Evolutionary conservation across 1,140 invertebrate genomes (phyloP), one percentile per base, ranked within the genome.

Genomic region (Eubasilissa regina): DNA sequence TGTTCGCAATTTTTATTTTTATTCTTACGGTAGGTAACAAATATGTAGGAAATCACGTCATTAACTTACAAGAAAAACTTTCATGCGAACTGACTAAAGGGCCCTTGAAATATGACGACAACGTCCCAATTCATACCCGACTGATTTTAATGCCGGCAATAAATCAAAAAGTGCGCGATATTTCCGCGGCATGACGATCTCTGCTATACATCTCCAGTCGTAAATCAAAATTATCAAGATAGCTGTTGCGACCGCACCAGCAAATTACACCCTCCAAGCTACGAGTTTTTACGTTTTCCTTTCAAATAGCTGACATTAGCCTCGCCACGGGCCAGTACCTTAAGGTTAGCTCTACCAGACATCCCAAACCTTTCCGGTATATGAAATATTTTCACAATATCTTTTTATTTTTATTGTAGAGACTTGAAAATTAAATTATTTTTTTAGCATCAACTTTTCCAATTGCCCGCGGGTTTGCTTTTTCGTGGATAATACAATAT

Each of bases 181-280:
- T 51, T 72, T 72, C 51, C 51, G 13, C 62, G 19, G 19, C 44
- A 53, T 35, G 25, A 35, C 68, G 51, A 72, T 72, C n/a, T 47
- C 47, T 3, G 51, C 19, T 62, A 53, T 72, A 53, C 19, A 72
- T 72, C 47, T 53, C 47, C 13, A 17, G 45, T 53, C 68, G 51
- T 72, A 72, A 72, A 72, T 72, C 68, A 72, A 72, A 72, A 72
- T 53, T 19, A 72, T 72, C 68, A 17, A 48, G 68, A 72, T 72
- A 72, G 51, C 68, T 72, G 51, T 53, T 72, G 68, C 58, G 58
- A 35, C 51, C 68, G 68, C 12, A 35, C 43, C n/a, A 21, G 68
- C 68, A 72, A 72, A 72, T 72, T 72, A 72, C 51, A 19, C 68
- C 25, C 51, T 25, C 25, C 68, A 21, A 17, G 48, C 21, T 66